Base-by-base conservation (phyloP, 1,140 invertebrate species). In the Diuraphis noxia region DNA sequence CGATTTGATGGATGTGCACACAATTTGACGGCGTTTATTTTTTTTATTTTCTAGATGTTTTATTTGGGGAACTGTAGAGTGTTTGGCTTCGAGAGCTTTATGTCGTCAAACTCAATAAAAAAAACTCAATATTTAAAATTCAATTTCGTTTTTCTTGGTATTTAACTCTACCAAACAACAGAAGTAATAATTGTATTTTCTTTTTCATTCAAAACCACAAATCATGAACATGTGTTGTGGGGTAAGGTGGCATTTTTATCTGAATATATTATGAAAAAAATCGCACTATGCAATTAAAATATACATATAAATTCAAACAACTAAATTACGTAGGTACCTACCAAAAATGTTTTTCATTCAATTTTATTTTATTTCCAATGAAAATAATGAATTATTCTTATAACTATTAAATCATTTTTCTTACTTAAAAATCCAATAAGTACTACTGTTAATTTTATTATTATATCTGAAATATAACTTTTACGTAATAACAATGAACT, bases 1-100 rank as follows among this genome's bases (percentile, higher is more conserved):
- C 82, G 41, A 85, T 85, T 85, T 85, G 82, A 85, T 85, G 82
- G 82, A 85, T 43, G 41, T 43, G 40, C 40, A n/a, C 41, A 85
- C 41, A 34, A 85, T 85, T 46, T 7, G 41, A 84, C 40, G 40
- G 40, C 25, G 40, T 30, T 72, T 84, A 30, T 84, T 84, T 41
- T 36, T 77, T 79, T 49, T 72, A n/a, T 72, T 82, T 82, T 41
- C 23, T 82, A 40, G 25, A n/a, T 46, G 82, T 34, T 43, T 85
- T 85, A n/a, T 85, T 85, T n/a, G n/a, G 6, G 10, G 82, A 85
- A 85, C 82, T 85, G 46, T 85, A 7, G 6, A 43, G 30, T 25
- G 79, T 84, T 84, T 84, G 38, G n/a, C 82, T 34, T 85, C 82
- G 0, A 85, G 30, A 46, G 82, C 41, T 85, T 85, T 85, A 46